Evolutionary conservation across 2,113 vertebrate species (phyloP).

Genomic region (Nipponia nippon): DNA sequence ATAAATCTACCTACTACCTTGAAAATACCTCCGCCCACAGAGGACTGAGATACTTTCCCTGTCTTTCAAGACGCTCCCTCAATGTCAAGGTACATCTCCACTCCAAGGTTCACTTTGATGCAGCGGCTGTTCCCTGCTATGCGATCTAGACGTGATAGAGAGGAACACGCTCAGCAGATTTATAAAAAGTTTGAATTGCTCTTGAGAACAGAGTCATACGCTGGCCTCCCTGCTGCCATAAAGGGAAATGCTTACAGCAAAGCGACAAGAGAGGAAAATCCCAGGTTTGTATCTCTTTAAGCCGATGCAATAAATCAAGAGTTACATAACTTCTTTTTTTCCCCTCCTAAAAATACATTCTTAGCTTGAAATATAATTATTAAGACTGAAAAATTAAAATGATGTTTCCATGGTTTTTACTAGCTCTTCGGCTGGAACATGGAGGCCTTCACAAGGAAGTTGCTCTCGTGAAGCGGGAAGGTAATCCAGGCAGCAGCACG

Average conservation of each 20-base stretch:
- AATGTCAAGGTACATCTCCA: accelerated
- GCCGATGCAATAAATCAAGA: constrained; percentile 9
- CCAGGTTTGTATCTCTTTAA: constrained; percentile 27
- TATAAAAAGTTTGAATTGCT: neutral
- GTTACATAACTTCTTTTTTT: neutral
- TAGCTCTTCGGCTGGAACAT: neutral
- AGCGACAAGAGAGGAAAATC: neutral
- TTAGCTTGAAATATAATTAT: constrained; percentile 38
- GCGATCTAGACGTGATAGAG: neutral
- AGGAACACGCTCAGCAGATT: neutral
- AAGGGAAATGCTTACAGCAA: constrained; percentile 1
- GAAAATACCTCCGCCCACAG: neutral
- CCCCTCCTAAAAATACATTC: constrained; percentile 4
- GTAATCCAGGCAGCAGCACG: neutral
- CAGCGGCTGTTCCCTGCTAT: accelerated
- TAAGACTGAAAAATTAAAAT: constrained; percentile 43
- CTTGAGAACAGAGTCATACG: neutral
- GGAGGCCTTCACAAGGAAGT: neutral
- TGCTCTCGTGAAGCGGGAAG: neutral
- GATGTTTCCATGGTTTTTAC: constrained; percentile 25
- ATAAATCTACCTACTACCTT: neutral
- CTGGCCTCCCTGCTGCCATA: neutral
- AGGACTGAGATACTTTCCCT: neutral
- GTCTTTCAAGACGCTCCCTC: neutral
- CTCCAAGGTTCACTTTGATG: accelerated